These are phyloP conservation scores for Zoanthus sociatus DNA, from an alignment of 92 coral and sea anemone species.

Conservation along the genomic window DNA sequence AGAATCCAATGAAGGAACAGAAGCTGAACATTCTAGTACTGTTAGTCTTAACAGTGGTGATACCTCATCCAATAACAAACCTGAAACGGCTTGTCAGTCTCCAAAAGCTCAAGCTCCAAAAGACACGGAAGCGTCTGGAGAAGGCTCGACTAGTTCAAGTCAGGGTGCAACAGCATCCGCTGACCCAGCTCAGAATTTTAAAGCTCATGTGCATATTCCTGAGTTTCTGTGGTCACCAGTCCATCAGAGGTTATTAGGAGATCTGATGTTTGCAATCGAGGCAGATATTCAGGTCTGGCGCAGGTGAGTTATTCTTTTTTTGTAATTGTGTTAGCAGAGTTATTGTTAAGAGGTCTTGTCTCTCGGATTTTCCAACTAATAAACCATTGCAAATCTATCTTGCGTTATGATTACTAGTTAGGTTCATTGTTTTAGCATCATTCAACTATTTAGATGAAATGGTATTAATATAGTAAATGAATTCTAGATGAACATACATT, in stretches of 20 bases:
- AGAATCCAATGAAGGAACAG: constrained; percentile 11
- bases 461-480: too few relatives aligned
- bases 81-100: background rate
- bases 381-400: too few relatives aligned
- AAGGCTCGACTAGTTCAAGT: constrained; percentile 51
- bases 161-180: constrained; percentile 51
- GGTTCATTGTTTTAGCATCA: too few relatives aligned
- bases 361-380: too few relatives aligned
- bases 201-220: constrained; percentile 88
- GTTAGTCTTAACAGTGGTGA: constrained; percentile 44
- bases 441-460: too few relatives aligned
- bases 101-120: background rate
- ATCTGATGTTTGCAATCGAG: constrained; percentile 94
- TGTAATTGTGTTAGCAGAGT: background rate
- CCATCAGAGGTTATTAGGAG: constrained; percentile 95
- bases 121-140: constrained; percentile 32
- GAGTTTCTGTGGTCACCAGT: constrained; percentile 97
- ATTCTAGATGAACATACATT: too few relatives aligned
- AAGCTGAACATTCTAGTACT: background rate
- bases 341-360: too few relatives aligned
- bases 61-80: constrained; percentile 27
- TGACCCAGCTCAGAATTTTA: constrained; percentile 66
- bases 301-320: constrained; percentile 67
- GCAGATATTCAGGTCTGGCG: constrained; percentile 98
- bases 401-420: too few relatives aligned